These are phyloP conservation scores for Agrilus cyanescens DNA, from an alignment of 2,888 invertebrate species.

Conservation along the genomic window DNA sequence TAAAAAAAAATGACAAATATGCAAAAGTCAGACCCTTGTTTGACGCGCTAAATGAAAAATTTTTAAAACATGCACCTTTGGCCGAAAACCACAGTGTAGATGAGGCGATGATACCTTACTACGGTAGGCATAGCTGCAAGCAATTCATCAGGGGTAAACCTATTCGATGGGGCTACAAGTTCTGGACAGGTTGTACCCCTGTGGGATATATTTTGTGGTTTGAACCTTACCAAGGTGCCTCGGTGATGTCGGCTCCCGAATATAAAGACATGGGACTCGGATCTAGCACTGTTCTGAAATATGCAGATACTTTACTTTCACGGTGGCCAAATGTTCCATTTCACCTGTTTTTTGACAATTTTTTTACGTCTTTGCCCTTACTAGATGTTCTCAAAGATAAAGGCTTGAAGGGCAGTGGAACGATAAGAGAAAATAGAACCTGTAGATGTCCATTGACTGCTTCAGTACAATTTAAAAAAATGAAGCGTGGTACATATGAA, in stretches of 20 bases:
- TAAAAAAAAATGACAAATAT: conserved; percentile 18
- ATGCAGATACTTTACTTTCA: conserved; percentile 7
- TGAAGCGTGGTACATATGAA: too few relatives aligned
- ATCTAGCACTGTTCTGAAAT: conserved; percentile 10
- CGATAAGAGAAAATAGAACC: conserved; percentile 12
- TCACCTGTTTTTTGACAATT: conserved; percentile 17
- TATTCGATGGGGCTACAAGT: conserved; percentile 20
- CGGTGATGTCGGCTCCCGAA: conserved; percentile 7
- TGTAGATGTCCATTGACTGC: conserved; percentile 3
- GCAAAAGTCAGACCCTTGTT: conserved; percentile 20
- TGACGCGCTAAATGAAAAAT: conserved; percentile 18
- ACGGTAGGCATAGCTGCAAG: conserved; percentile 23
- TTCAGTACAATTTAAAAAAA: conserved; percentile 5
- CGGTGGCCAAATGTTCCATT: conserved; percentile 1
- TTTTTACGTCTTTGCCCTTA: conserved; percentile 13
- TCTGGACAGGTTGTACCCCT: conserved; percentile 18
- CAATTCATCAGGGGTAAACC: conserved; percentile 21
- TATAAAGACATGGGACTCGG: conserved; percentile 15
- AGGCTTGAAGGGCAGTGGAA: conserved; percentile 11
- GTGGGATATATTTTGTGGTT: conserved; percentile 20
- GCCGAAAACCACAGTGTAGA: conserved; percentile 24
- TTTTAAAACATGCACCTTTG: conserved; percentile 16
- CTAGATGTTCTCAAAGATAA: conserved; percentile 8
- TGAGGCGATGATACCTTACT: conserved; percentile 28
- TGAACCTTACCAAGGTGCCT: conserved; percentile 19